A percentile compares a stretch with the other conserved stretches of the same genome.
Evolutionary conservation across 2,888 invertebrate species (phyloP).

Genomic region (Pemphredon lugubris): DNA sequence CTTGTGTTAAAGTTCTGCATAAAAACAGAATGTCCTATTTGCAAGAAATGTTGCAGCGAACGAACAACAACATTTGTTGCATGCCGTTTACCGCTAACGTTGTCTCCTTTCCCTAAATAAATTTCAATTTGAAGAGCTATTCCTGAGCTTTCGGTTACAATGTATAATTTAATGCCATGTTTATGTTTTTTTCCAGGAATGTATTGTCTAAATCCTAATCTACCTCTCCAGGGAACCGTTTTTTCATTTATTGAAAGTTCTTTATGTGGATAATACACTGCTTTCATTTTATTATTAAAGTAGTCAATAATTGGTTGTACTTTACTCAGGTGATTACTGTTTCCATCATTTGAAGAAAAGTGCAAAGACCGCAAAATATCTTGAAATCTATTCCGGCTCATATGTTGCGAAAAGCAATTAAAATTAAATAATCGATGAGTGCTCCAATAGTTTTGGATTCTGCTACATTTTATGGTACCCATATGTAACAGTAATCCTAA

Average conservation of each 20-base stretch:
- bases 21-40: constrained; percentile 21
- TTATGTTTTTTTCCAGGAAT: constrained; percentile 11
- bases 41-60: constrained; percentile 21
- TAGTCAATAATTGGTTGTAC: constrained; percentile 23
- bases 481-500: constrained; percentile 26
- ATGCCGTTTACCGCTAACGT: neutral
- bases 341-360: constrained; percentile 19
- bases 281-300: constrained; percentile 30
- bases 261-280: constrained; percentile 25
- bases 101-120: constrained; percentile 4
- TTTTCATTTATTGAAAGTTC: constrained; percentile 13
- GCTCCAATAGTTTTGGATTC: constrained; percentile 32
- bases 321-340: constrained; percentile 2
- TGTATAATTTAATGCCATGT: constrained; percentile 11
- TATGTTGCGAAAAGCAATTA: constrained; percentile 19
- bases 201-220: neutral
- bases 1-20: constrained; percentile 12
- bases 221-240: constrained; percentile 9
- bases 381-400: constrained; percentile 30
- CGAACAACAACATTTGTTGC: constrained; percentile 7
- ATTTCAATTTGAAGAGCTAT: constrained; percentile 16
- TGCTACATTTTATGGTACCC: constrained; percentile 22
- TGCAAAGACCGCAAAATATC: constrained; percentile 16
- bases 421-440: constrained; percentile 7
- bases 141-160: constrained; percentile 18